A percentile compares a stretch with the other conserved stretches of the same genome.
Conservation (phyloP, 2,888 invertebrate genomes). For the Tenthredo mesomela region DNA sequence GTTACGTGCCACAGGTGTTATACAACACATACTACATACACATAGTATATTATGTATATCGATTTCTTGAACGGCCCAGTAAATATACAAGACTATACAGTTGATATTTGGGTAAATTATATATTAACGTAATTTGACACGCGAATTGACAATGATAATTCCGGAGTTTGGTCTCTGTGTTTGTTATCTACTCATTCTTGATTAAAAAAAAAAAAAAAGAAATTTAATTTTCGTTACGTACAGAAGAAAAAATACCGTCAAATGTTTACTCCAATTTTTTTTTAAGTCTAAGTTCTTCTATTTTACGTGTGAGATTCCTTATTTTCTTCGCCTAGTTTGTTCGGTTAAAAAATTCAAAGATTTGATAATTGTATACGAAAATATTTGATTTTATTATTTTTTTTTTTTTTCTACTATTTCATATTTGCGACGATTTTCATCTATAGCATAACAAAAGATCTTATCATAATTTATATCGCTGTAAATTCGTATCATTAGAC, state of each 20-base stretch:
- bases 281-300: background rate
- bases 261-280: background rate
- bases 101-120: background rate
- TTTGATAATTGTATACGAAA: background rate
- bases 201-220: background rate
- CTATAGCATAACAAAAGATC: background rate
- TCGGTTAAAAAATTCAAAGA: background rate
- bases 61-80: background rate
- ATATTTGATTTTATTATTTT: background rate
- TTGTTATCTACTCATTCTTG: background rate
- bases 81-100: background rate
- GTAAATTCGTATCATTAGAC: background rate
- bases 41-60: background rate
- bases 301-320: background rate
- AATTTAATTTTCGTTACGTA: background rate
- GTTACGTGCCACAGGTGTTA: conserved; percentile 26
- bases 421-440: background rate
- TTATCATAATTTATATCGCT: background rate
- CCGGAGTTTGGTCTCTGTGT: background rate
- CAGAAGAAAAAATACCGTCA: background rate
- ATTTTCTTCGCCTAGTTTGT: no score
- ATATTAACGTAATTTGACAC: background rate
- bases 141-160: background rate
- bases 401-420: background rate
- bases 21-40: background rate